A percentile compares a stretch with the other conserved stretches of the same genome.
Conservation (phyloP, 2,797 vertebrate species). For the Triplophysa bombifrons region DNA sequence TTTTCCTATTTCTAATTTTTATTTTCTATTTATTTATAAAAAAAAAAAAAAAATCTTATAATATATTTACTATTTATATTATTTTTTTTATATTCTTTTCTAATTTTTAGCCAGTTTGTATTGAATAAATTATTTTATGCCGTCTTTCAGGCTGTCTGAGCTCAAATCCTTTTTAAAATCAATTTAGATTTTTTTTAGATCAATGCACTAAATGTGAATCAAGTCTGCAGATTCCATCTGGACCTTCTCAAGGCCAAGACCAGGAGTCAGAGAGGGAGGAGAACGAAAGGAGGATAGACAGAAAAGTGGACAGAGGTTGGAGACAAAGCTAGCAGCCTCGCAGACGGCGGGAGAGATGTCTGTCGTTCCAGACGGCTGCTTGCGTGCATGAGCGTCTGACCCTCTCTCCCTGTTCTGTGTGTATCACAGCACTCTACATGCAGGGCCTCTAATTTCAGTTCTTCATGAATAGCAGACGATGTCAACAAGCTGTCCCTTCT, state of each 20-base stretch:
- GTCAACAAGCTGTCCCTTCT: slow-evolving; percentile 1
- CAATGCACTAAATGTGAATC: background rate
- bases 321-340: slow-evolving; percentile 6
- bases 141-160: too few species aligned
- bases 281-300: background rate
- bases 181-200: background rate
- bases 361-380: slow-evolving; percentile 44
- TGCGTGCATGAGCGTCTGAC: slow-evolving; percentile 15
- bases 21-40: too few species aligned
- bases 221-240: background rate
- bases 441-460: slow-evolving; percentile 10
- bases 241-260: background rate
- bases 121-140: background rate
- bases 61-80: background rate
- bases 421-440: slow-evolving; percentile 5
- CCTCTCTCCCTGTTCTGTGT: slow-evolving; percentile 7
- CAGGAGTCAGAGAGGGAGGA: background rate
- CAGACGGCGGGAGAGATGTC: slow-evolving; percentile 23
- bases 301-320: background rate
- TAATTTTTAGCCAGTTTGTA: background rate
- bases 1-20: too few species aligned
- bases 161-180: too few species aligned
- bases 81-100: too few species aligned
- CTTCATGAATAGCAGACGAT: background rate
- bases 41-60: background rate